Percentiles rank a stretch among this genome's conserved stretches.
phyloP scores from a whole-genome alignment of 2,797 vertebrate species.

The Novumbra hubbsi region DNA sequence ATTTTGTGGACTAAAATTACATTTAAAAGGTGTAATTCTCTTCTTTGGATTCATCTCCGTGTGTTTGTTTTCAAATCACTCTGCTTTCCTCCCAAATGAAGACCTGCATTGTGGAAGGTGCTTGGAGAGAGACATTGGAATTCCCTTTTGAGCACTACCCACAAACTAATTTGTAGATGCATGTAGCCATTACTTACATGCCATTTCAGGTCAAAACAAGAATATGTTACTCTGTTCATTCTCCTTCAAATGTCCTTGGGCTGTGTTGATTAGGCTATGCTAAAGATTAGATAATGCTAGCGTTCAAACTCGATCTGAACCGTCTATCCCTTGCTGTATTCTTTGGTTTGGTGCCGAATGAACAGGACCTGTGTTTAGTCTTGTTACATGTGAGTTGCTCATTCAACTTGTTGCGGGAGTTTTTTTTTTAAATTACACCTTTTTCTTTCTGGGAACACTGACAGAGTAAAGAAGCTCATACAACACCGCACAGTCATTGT shows the following conservation, averaged over 20 bases:
- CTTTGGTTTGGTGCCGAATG: background rate
- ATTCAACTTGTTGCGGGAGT: background rate
- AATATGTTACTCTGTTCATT: background rate
- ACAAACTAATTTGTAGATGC: conserved; percentile 2
- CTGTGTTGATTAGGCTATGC: background rate
- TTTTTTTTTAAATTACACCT: background rate
- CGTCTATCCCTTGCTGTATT: background rate
- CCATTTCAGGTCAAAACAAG: background rate
- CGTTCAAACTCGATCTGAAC: too few relatives aligned
- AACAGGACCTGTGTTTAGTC: background rate
- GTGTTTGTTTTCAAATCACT: conserved; percentile 51
- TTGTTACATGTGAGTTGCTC: background rate
- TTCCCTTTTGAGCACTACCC: background rate
- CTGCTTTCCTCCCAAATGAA: background rate
- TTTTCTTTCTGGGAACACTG: too few relatives aligned
- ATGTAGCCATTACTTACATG: background rate
- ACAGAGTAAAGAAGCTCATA: background rate
- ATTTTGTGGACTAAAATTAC: too few relatives aligned
- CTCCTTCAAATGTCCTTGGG: background rate
- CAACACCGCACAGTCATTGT: background rate
- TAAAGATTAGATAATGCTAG: background rate
- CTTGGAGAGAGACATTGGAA: background rate
- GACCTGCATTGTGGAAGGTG: background rate
- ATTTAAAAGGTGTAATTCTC: background rate
- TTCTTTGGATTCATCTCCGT: conserved; percentile 30